Conservation (phyloP, 2,797 vertebrate genomes). For the Glyptemys insculpta region DNA sequence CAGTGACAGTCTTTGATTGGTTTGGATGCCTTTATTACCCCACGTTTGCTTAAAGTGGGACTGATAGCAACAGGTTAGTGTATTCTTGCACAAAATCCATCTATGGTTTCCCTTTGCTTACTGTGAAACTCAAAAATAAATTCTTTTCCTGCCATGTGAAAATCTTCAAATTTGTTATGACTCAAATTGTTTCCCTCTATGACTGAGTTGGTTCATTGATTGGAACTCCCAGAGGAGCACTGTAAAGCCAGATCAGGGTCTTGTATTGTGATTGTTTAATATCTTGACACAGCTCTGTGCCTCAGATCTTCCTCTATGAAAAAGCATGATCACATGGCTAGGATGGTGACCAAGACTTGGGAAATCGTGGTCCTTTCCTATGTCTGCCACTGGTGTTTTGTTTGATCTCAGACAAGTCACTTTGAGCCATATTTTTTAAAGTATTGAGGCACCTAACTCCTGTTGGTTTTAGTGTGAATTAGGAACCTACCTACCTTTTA, state of each 20-base stretch:
- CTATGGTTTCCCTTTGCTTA: neutral
- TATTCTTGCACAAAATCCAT: too few relatives aligned
- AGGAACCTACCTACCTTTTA: neutral
- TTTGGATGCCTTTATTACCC: neutral
- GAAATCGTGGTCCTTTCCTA: too few relatives aligned
- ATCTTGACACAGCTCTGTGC: neutral
- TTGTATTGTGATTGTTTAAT: accelerated
- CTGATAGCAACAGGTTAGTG: neutral
- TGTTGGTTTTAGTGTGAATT: too few relatives aligned
- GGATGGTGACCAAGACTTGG: neutral
- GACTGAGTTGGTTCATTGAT: neutral
- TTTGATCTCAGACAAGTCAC: neutral
- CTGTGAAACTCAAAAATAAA: neutral
- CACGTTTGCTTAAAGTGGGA: neutral
- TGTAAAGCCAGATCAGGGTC: neutral
- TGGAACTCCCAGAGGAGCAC: neutral
- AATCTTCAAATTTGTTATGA: neutral
- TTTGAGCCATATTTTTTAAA: neutral
- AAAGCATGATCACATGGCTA: neutral
- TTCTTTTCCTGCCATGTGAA: neutral
- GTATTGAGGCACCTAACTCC: neutral
- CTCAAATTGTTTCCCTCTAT: accelerated
- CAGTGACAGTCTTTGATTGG: neutral
- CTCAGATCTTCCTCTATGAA: neutral
- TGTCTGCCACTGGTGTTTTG: neutral